These are phyloP conservation scores for Meandrusa payeni DNA, from an alignment of 2,888 invertebrate genomes.

Conservation along the genomic window DNA sequence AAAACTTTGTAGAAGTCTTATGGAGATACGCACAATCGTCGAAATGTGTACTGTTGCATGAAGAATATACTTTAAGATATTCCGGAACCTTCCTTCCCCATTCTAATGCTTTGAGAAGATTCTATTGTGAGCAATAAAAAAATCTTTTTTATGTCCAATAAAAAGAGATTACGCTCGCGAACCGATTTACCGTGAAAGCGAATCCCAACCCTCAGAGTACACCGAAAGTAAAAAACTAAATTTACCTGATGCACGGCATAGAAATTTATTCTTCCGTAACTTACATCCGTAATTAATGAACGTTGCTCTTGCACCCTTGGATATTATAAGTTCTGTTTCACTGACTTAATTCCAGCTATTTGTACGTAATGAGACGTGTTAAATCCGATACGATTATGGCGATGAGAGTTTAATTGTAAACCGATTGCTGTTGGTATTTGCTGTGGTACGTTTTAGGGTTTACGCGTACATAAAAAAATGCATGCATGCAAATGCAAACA, in stretches of 20 bases:
- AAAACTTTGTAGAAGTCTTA: conserved; percentile 3
- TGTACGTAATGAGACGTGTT: conserved; percentile 29
- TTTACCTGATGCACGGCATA: conserved; percentile 47
- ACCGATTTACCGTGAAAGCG: conserved; percentile 66
- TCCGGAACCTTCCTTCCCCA: conserved; percentile 18
- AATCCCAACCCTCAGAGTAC: conserved; percentile 54
- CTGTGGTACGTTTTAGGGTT: too few species aligned
- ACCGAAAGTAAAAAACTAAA: conserved; percentile 50
- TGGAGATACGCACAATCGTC: not conserved
- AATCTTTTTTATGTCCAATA: conserved; percentile 49
- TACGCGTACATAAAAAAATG: too few species aligned
- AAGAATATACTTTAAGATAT: conserved; percentile 21
- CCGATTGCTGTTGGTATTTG: not conserved
- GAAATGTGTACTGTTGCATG: conserved; percentile 9
- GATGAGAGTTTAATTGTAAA: conserved; percentile 16
- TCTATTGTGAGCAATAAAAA: conserved; percentile 41
- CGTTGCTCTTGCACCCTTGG: conserved; percentile 19
- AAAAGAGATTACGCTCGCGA: conserved; percentile 51
- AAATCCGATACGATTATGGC: conserved; percentile 26
- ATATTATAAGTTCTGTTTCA: conserved; percentile 34
- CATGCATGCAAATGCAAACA: too few species aligned
- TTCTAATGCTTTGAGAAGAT: conserved; percentile 23
- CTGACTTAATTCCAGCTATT: conserved; percentile 36
- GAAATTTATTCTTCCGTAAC: conserved; percentile 26
- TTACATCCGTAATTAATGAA: conserved; percentile 25